Conservation (phyloP, 2,113 vertebrate species). For the Heptranchias perlo region DNA sequence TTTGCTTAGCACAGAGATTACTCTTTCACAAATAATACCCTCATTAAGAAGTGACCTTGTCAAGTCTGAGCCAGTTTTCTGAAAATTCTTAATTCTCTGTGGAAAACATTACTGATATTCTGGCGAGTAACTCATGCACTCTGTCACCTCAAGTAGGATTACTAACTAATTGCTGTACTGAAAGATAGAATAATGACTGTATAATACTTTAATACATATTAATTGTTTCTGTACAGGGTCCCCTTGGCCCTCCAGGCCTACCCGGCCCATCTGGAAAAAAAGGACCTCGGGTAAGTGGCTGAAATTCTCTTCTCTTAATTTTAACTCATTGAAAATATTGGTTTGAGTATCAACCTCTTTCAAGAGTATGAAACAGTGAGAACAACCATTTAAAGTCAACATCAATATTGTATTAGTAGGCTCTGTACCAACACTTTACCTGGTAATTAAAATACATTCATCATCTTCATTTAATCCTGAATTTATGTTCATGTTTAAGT, state of each 20-base stretch:
- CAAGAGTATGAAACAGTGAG: not conserved
- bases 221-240: conserved; percentile 65
- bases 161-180: not conserved
- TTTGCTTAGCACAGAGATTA: not conserved
- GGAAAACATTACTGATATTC: not conserved
- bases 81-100: not conserved
- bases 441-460: not conserved
- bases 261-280: conserved; percentile 77
- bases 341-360: not conserved
- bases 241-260: conserved; percentile 79
- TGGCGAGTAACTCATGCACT: conserved; percentile 1
- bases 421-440: not conserved
- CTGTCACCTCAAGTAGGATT: conserved; percentile 4
- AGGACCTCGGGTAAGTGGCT: conserved; percentile 79
- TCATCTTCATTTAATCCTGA: not conserved
- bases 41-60: not conserved
- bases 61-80: not conserved
- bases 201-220: not conserved
- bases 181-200: not conserved
- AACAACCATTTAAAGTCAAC: not conserved
- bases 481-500: not conserved
- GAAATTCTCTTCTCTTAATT: not conserved
- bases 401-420: not conserved
- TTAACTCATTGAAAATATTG: not conserved
- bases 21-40: not conserved